Evolutionary conservation across 2,113 vertebrate genomes (phyloP), one percentile per base, ranked within the genome.

Genomic region (Lagopus muta): DNA sequence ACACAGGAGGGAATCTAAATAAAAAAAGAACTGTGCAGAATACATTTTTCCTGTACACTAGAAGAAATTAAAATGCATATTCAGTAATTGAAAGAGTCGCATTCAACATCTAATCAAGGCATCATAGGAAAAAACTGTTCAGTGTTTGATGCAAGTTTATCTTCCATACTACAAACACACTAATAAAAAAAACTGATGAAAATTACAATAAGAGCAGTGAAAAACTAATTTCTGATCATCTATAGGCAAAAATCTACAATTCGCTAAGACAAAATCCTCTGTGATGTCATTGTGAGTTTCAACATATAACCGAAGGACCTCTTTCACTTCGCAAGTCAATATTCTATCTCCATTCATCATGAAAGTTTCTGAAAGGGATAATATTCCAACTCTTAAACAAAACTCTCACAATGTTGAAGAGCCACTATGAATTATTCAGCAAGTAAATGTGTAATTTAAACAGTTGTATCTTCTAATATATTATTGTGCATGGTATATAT

Each of bases 401-500:
- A 83, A 69, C 16, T 36, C 34, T 57, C 45, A 62, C 4, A 45
- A 83, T 69, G 11, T 88, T 82, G 50, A 54, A 86, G 48, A 92
- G 64, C 58, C 80, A 27, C 71, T 67, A 43, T 64, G 92, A 87
- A 92, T 78, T 27, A 85, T 69, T 92, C 24, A 10, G 19, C 75
- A 77, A 81, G 11, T 27, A 40, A 32, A 66, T 19, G 18, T 15
- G 82, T 55, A 82, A 76, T 71, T 84, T 66, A 77, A 89, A 85
- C 57, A 95, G 73, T 36, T 79, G 43, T 28, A 95, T 90, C 43
- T 81, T 77, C 74, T 82, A 67, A 86, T 66, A 48, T 85, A 60
- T 82, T 82, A 70, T 62, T 94, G 48, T 92, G 73, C 12, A 13
- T 40, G 12, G 40, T 40, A 13, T 40, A 40, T 40, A 40, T 40